A percentile compares a stretch with the other conserved stretches of the same genome.
phyloP scores from a whole-genome alignment of 1,140 invertebrate species.

The Homarus americanus region DNA sequence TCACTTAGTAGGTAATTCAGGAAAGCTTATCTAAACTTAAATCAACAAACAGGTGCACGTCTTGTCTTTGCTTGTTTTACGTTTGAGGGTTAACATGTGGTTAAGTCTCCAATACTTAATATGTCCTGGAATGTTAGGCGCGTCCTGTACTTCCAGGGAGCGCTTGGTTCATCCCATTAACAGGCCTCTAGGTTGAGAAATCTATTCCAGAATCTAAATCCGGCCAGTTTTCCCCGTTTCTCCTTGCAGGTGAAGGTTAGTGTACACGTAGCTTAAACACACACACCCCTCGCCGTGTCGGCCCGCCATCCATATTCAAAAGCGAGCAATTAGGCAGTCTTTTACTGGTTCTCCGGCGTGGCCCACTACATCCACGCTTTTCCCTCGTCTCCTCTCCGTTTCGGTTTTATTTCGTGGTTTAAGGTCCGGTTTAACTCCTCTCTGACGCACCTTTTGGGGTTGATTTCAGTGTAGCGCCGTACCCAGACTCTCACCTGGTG shows the following conservation, averaged over 20 bases:
- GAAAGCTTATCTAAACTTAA: no score
- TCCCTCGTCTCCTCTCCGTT: conserved; percentile 11
- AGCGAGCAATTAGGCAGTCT: conserved; percentile 52
- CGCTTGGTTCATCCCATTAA: no score
- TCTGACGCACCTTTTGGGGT: not conserved
- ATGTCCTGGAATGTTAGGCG: no score
- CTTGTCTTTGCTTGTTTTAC: no score
- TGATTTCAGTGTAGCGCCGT: not conserved
- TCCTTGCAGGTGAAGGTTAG: not conserved
- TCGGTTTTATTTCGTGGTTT: conserved; percentile 24
- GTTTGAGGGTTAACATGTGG: no score
- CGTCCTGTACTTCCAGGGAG: no score
- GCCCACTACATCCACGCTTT: not conserved
- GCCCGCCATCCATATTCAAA: conserved; percentile 51
- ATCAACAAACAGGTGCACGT: no score
- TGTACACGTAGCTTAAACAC: conserved; percentile 23
- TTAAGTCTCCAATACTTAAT: no score
- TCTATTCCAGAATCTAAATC: conserved; percentile 2
- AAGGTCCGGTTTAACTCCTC: not conserved
- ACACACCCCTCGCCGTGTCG: conserved; percentile 10
- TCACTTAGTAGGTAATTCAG: no score
- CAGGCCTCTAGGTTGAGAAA: no score
- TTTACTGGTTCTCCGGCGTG: conserved; percentile 31
- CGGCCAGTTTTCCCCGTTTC: not conserved
- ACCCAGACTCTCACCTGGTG: not conserved